Evolutionary conservation across 2,888 invertebrate species (phyloP), one percentile per base, ranked within the genome.

Genomic region (Bugulina stolonifera): DNA sequence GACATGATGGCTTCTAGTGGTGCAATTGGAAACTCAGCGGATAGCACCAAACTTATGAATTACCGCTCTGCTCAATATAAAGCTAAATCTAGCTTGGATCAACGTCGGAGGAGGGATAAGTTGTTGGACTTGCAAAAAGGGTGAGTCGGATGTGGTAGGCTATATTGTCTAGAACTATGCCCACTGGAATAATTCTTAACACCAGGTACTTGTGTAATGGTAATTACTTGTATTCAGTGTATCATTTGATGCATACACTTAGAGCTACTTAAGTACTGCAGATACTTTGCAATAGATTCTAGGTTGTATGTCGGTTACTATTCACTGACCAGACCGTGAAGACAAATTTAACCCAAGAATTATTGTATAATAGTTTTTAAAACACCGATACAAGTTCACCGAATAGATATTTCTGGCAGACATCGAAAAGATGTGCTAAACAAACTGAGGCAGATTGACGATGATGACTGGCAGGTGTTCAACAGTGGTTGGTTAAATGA

Each of bases 41-140:
- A 32, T 14, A 64, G 64, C n/a, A 25, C 64, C 27, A 27, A 64
- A 32, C 10, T 3, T 32, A 3, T 27, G 14, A 27, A 32, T 34
- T 64, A 29, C n/a, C 22, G 82, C 55, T 82, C 79, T 75, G 73
- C 79, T 2, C 79, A 80, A 75, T 83, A 81, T 76, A 84, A 84
- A 73, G 74, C 82, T 82, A 79, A 83, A 78, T 73, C 80, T 78
- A 72, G 76, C 72, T 72, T 79, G 27, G 79, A 76, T 77, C 89
- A 89, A 81, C 86, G 88, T 72, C 85, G 88, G 77, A 83, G 90
- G 73, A 83, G 90, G 52, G 83, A 83, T 73, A 82, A 86, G 77
- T 81, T 88, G 54, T 82, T 90, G n/a, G 82, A 87, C 73, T 81
- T 82, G 25, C 89, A 89, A 78, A 90, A 88, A 85, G 82, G 84